phyloP scores from a whole-genome alignment of 2,113 vertebrate species.

The Anguilla japonica region DNA sequence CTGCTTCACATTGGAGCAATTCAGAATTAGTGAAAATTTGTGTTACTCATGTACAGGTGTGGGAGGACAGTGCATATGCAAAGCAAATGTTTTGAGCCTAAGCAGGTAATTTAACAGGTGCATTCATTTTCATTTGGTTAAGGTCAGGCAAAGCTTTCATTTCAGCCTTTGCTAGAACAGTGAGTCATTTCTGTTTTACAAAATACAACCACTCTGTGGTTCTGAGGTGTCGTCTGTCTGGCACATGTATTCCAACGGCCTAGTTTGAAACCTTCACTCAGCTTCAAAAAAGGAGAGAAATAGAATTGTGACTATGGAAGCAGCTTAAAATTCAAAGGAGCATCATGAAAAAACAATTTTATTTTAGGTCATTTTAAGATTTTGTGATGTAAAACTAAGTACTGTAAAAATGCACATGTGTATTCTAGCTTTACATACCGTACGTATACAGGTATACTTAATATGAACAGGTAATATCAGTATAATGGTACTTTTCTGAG shows the following conservation, averaged over 20 bases:
- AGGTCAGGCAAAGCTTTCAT: constrained; percentile 12
- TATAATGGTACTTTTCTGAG: not conserved
- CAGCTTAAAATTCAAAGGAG: not conserved
- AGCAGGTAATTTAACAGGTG: constrained; percentile 10
- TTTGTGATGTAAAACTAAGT: not conserved
- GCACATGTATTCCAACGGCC: not conserved
- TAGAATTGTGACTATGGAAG: not conserved
- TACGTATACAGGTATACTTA: too few relatives aligned
- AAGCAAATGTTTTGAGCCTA: constrained; percentile 15
- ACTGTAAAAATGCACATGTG: too few relatives aligned
- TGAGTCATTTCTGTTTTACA: not conserved
- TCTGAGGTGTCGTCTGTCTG: not conserved
- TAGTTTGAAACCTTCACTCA: not conserved
- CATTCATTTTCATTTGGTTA: constrained; percentile 26
- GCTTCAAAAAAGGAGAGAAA: not conserved
- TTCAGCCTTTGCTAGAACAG: not conserved
- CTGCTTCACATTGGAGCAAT: not conserved
- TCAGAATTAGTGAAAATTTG: not conserved
- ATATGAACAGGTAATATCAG: too few relatives aligned
- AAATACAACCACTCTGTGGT: not conserved
- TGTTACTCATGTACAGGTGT: not conserved
- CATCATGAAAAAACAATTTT: not conserved
- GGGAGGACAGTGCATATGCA: not conserved
- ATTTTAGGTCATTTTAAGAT: not conserved
- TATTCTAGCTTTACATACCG: too few relatives aligned